phyloP scores from a whole-genome alignment of 2,113 vertebrate species.

The Crypturellus undulatus region DNA sequence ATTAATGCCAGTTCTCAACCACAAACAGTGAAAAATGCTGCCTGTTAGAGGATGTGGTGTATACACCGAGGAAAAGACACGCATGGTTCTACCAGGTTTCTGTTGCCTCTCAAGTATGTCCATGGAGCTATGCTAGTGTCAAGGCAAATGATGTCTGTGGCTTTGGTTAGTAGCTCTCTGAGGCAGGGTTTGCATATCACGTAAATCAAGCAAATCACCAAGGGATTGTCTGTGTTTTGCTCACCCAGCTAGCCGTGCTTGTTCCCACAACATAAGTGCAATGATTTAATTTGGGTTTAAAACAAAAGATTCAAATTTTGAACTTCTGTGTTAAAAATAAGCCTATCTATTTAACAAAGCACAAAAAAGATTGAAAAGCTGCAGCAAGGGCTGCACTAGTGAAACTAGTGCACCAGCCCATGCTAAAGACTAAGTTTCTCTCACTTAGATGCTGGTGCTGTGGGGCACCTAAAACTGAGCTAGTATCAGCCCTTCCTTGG shows the following conservation, averaged over 20 bases:
- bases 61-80: slow-evolving; percentile 52
- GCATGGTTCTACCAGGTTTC: background rate
- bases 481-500: background rate
- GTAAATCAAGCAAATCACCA: background rate
- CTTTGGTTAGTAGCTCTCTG: slow-evolving; percentile 7
- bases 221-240: background rate
- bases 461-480: background rate
- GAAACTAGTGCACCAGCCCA: too few relatives aligned
- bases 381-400: background rate
- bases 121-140: slow-evolving; percentile 1
- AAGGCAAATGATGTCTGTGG: background rate
- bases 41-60: slow-evolving; percentile 72
- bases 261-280: background rate
- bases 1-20: slow-evolving; percentile 70
- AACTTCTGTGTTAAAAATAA: background rate
- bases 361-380: background rate
- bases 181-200: background rate
- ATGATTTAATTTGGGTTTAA: background rate
- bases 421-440: background rate
- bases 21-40: slow-evolving; percentile 65
- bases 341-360: background rate
- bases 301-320: background rate
- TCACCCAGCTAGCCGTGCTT: background rate
- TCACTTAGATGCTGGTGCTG: background rate
- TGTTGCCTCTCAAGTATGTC: slow-evolving; percentile 16